phyloP scores from a whole-genome alignment of 2,113 vertebrate species.

The Vulpes lagopus region DNA sequence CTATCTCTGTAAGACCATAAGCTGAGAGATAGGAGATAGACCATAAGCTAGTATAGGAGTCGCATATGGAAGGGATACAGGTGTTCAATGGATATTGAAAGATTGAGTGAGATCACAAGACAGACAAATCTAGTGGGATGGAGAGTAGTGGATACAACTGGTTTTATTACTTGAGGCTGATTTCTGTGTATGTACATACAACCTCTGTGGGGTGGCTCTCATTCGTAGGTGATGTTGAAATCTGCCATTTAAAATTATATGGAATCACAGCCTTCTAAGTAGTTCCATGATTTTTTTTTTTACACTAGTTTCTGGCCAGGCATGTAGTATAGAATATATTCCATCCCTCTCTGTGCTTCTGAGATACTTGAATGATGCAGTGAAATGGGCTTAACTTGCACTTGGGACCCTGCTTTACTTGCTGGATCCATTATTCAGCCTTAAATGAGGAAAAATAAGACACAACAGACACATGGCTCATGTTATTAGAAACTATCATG shows the following conservation, averaged over 20 bases:
- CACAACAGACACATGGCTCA: not conserved
- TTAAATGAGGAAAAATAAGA: not conserved
- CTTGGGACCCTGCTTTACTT: not conserved
- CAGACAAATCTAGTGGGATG: not conserved
- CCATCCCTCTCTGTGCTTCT: not conserved
- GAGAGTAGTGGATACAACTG: not conserved
- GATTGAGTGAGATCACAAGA: not conserved
- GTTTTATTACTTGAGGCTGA: not conserved
- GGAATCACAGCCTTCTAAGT: not conserved
- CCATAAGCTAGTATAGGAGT: not conserved
- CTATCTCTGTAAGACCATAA: not conserved
- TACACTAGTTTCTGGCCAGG: not conserved
- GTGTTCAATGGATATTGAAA: not conserved
- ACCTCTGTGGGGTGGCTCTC: not conserved
- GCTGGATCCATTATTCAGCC: not conserved
- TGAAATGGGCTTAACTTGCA: not conserved
- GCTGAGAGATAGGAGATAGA: not conserved
- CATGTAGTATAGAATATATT: not conserved
- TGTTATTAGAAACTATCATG: not conserved
- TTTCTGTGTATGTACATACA: not conserved
- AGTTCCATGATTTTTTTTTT: slow-evolving; percentile 24
- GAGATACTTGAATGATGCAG: not conserved
- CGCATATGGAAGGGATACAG: not conserved
- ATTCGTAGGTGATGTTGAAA: not conserved
- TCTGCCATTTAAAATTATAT: not conserved